Base-by-base conservation (phyloP, 1,140 invertebrate species). In the Chionoecetes opilio region DNA sequence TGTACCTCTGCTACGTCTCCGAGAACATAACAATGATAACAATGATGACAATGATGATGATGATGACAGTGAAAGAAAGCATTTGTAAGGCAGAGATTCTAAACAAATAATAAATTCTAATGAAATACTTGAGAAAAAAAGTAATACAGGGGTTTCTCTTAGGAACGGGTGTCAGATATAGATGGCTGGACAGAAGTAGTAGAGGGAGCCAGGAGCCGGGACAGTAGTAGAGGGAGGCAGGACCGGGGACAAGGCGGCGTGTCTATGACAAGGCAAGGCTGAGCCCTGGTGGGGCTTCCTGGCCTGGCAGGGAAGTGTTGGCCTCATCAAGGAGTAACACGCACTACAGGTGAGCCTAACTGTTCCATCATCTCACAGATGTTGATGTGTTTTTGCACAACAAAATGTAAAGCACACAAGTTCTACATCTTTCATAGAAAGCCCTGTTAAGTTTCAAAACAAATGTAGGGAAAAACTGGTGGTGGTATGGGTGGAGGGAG, bases 381-480 rank as follows among this genome's bases (percentile, higher is more conserved):
- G 21, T 75, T 26, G 26, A 1, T 26, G 63, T 75, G 11, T 75
- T 26, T 75, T 6, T 75, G n/a, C 6, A 75, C 21, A 75, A 75
- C n/a, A 75, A 75, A 2, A 75, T 17, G n/a, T n/a, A n/a, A 75
- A 75, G 63, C 63, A 75, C 63, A 75, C 63, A 75, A 75, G 6
- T 21, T 75, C 63, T 75, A 75, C 37, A 84, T 26, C 17, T 63
- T 17, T 32, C 26, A 3, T 11, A 85, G 92, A 93, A 93, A 86
- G 92, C 92, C 92, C 92, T 93, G 92, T 85, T 93, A 11, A 38
- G 84, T 85, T 93, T 93, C 92, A 87, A 53, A 84, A 85, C 41
- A 93, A 86, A 8, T 75, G 37, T 92, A 82, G 32, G 85, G 38
- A 29, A 85, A 85, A 85, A 82, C n/a, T n/a, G n/a, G n/a, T n/a